These are phyloP conservation scores for Andrena bicolor DNA, from an alignment of 2,888 invertebrate genomes.

Conservation along the genomic window DNA sequence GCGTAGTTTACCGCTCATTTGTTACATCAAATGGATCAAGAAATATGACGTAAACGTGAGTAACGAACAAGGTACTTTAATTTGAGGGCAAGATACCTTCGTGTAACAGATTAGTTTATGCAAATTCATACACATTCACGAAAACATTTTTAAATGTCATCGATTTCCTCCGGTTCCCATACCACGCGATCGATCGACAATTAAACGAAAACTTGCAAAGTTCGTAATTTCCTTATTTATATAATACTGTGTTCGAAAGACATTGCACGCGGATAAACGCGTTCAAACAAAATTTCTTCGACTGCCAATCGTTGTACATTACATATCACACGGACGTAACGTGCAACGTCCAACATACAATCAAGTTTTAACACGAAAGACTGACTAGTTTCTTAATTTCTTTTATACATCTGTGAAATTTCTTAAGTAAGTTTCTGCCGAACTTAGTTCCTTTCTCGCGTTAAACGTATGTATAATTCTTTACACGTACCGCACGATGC, in stretches of 20 bases:
- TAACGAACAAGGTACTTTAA: conserved; percentile 76
- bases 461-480: not conserved
- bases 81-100: conserved; percentile 62
- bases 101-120: not conserved
- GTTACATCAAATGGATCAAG: conserved; percentile 78
- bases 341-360: conserved; percentile 24
- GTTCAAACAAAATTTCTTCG: conserved; percentile 26
- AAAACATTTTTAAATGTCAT: conserved; percentile 15
- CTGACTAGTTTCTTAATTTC: conserved; percentile 55
- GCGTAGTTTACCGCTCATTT: conserved; percentile 79
- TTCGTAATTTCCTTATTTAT: conserved; percentile 2
- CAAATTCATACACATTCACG: not conserved
- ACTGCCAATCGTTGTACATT: conserved; percentile 32
- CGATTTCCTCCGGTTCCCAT: conserved; percentile 12
- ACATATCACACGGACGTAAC: conserved; percentile 43
- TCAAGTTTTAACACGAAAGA: conserved; percentile 37
- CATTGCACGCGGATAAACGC: not conserved
- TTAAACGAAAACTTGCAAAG: not conserved
- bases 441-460: not conserved
- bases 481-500: not conserved
- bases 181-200: not conserved
- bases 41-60: conserved; percentile 74
- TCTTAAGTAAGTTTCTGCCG: not conserved
- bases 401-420: not conserved
- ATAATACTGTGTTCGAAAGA: conserved; percentile 29